Conservation (phyloP, 2,113 vertebrate species). For the Gadus chalcogrammus region DNA sequence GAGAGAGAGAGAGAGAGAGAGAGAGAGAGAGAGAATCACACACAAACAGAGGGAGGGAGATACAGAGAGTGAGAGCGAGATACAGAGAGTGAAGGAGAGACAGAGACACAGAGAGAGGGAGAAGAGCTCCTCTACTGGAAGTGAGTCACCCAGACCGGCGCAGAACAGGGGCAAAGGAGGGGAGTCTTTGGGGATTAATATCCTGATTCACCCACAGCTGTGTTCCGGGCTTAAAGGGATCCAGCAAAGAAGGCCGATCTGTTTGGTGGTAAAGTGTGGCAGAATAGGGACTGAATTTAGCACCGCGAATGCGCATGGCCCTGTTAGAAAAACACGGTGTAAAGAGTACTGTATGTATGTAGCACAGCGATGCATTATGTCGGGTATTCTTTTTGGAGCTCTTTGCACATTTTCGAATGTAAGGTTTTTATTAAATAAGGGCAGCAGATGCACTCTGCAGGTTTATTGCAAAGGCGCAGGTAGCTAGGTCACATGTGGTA, state of each 20-base stretch:
- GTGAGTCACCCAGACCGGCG: slow-evolving; percentile 53
- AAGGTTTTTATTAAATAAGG: not conserved
- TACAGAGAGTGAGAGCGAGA: no score
- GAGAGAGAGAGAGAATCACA: no score
- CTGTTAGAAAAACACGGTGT: no score
- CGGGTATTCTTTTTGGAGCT: no score
- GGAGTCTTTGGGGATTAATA: slow-evolving; percentile 61
- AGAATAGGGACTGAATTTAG: no score
- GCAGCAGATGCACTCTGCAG: not conserved
- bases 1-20: no score
- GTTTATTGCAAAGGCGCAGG: slow-evolving; percentile 21
- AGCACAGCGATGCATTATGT: no score
- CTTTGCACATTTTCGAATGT: no score
- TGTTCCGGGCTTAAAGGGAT: slow-evolving; percentile 54
- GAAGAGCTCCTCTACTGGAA: slow-evolving; percentile 36
- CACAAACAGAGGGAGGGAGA: no score
- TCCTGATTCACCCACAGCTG: slow-evolving; percentile 65
- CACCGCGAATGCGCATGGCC: no score
- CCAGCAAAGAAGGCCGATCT: slow-evolving; percentile 6
- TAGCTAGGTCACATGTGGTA: slow-evolving; percentile 19
- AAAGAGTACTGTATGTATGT: no score
- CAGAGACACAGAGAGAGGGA: no score
- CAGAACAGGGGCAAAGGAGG: slow-evolving; percentile 49
- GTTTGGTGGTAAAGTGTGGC: slow-evolving; percentile 25
- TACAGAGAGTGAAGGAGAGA: slow-evolving; percentile 7